Base-by-base conservation (phyloP, 2,888 invertebrate species). In the Drosophila testacea region DNA sequence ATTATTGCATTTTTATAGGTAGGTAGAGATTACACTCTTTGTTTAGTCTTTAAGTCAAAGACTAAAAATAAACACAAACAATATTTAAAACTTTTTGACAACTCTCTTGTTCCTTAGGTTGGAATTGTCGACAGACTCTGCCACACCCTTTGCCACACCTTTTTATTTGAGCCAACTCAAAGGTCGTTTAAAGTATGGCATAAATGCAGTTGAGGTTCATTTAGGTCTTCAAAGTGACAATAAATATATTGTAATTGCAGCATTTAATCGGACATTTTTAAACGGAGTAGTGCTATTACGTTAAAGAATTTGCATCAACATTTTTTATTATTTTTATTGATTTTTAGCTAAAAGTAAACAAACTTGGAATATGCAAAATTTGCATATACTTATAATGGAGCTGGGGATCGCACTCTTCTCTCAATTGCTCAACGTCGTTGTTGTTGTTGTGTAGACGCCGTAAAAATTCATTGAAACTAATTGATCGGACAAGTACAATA, bases 391-490 rank as follows among this genome's bases (percentile, higher is more conserved):
- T 38, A 36, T 51, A 66, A 60, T 66, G 36, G 48, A 34, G 27
- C 36, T 13, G 60, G 39, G 39, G 27, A 61, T 63, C 52, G 48
- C 60, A 66, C 54, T 71, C 51, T 52, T 6, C 55, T 6, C 55
- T 67, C 73, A 68, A 75, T 75, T 77, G 67, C 9, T 51, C 27
- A 16, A 52, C 41, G 50, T 30, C 28, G 30, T 68, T 41, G 67
- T 32, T 32, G 6, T 32, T 32, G 32, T 32, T 3, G 6, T 32
- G 7, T 22, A 44, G 62, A 62, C 16, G 72, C 44, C 73, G 77
- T 47, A 76, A 57, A 67, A 66, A 88, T 85, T 83, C 79, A 83
- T 85, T 83, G 86, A 77, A 67, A 59, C 83, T 75, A 83, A 83
- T 83, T 83, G 83, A 83, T 73, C 63, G 65, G 13, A 50, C 79